phyloP scores from a whole-genome alignment of 1,140 invertebrate genomes.

The Drosophila pseudoobscura region DNA sequence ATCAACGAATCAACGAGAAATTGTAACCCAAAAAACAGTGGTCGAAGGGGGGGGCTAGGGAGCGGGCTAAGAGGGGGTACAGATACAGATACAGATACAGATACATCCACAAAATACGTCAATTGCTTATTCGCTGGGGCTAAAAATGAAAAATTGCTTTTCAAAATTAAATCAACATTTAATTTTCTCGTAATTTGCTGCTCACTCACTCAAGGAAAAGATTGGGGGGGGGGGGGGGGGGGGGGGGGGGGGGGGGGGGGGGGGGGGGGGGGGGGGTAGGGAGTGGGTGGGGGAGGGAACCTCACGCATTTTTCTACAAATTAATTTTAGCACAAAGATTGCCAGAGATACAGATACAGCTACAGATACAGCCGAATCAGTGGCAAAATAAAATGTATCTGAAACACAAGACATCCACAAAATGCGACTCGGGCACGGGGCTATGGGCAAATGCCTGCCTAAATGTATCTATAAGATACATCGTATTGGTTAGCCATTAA shows the following conservation, averaged over 20 bases:
- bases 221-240: neutral
- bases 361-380: too few relatives aligned
- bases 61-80: slow-evolving; percentile 3
- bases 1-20: slow-evolving; percentile 61
- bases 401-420: slow-evolving; percentile 53
- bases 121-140: slow-evolving; percentile 71
- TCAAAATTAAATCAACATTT: slow-evolving; percentile 82
- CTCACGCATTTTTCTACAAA: slow-evolving; percentile 78
- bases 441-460: slow-evolving; percentile 35
- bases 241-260: neutral
- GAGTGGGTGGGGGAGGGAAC: too few relatives aligned
- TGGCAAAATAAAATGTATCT: slow-evolving; percentile 52
- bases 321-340: slow-evolving; percentile 79
- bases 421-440: slow-evolving; percentile 24
- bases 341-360: slow-evolving; percentile 63
- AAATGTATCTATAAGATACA: slow-evolving; percentile 61
- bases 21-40: slow-evolving; percentile 73
- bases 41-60: neutral
- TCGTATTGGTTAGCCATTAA: slow-evolving; percentile 80
- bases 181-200: slow-evolving; percentile 81
- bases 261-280: too few relatives aligned
- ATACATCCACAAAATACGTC: slow-evolving; percentile 59
- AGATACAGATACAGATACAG: slow-evolving; percentile 41
- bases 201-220: slow-evolving; percentile 41
- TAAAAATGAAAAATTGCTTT: slow-evolving; percentile 82